These are phyloP conservation scores for Emmelina monodactyla DNA, from an alignment of 2,888 invertebrate genomes.

Conservation along the genomic window DNA sequence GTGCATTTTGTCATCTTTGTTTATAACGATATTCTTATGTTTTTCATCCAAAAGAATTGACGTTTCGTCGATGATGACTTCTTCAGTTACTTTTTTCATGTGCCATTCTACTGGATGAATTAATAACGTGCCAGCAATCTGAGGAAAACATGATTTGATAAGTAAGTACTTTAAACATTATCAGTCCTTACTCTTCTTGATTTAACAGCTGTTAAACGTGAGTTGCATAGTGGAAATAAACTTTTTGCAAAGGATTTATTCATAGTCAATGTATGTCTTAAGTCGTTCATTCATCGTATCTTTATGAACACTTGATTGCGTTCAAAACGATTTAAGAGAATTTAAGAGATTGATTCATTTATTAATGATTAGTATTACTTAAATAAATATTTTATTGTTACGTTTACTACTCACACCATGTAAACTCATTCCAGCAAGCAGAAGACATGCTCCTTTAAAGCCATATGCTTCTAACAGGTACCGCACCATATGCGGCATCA, in stretches of 20 bases:
- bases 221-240: no score
- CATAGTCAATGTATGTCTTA: no score
- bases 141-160: no score
- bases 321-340: no score
- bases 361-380: background rate
- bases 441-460: constrained; percentile 69
- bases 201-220: no score
- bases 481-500: constrained; percentile 76
- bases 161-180: no score
- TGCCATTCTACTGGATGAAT: constrained; percentile 69
- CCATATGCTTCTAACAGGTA: constrained; percentile 71
- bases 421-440: constrained; percentile 69
- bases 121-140: constrained; percentile 66
- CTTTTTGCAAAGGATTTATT: no score
- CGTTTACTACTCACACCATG: constrained; percentile 68
- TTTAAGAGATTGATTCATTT: background rate
- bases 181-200: no score
- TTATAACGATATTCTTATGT: constrained; percentile 29
- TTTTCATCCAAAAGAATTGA: constrained; percentile 35
- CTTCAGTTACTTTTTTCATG: constrained; percentile 46
- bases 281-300: no score
- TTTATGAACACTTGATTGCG: no score
- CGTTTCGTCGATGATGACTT: constrained; percentile 41
- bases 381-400: background rate
- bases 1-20: constrained; percentile 26